Evolutionary conservation across 2,797 vertebrate species (phyloP).

Genomic region (Mus caroli): DNA sequence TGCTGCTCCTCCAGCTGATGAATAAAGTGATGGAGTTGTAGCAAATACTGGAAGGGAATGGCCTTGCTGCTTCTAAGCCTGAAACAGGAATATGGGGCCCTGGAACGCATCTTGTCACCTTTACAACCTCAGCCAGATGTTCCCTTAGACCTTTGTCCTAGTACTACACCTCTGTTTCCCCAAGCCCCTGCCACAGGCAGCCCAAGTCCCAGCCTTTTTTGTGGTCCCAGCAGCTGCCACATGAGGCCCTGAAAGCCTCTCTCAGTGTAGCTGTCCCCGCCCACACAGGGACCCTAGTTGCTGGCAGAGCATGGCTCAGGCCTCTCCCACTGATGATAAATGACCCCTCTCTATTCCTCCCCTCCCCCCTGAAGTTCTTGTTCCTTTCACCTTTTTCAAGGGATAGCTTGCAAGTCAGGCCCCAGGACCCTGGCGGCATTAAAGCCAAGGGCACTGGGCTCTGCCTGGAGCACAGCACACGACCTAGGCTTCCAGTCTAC

Average conservation of each 20-base stretch:
- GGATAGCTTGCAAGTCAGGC: neutral
- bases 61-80: neutral
- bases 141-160: neutral
- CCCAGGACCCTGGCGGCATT: neutral
- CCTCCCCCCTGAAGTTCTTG: too few species aligned
- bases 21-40: too few species aligned
- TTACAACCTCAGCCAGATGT: neutral
- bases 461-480: too few species aligned
- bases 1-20: neutral
- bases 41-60: neutral
- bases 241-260: accelerated
- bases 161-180: neutral
- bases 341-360: neutral
- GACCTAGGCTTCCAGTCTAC: neutral
- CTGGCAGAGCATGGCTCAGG: neutral
- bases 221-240: neutral
- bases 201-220: accelerated
- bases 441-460: neutral
- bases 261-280: neutral
- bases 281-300: neutral
- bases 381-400: neutral
- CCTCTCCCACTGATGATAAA: neutral
- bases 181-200: neutral
- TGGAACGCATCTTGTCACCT: neutral
- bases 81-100: neutral